These are phyloP conservation scores for Poeciliopsis infans DNA, from an alignment of 2,797 vertebrate genomes.

Conservation along the genomic window DNA sequence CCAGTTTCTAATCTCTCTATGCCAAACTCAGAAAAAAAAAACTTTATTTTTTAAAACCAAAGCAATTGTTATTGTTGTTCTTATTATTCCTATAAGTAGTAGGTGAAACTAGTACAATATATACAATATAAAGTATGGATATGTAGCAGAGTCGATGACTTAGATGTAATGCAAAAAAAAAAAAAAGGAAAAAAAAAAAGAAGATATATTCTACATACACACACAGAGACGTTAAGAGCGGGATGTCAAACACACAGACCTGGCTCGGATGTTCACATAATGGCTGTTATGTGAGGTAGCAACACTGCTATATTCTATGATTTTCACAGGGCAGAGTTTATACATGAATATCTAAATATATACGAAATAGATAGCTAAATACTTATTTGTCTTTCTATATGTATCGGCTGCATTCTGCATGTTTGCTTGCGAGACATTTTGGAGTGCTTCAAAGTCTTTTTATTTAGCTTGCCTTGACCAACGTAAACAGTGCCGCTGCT, in stretches of 20 bases:
- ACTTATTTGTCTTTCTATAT: constrained; percentile 79
- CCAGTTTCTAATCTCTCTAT: constrained; percentile 83
- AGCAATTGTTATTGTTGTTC: constrained; percentile 82
- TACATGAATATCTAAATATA: constrained; percentile 68
- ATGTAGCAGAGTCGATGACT: constrained; percentile 87
- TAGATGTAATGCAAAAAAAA: constrained; percentile 87
- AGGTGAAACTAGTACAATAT: constrained; percentile 67
- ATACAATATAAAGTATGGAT: constrained; percentile 76
- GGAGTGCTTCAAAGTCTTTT: constrained; percentile 64
- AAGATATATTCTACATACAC: constrained; percentile 57
- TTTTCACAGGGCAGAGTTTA: constrained; percentile 78
- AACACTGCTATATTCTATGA: constrained; percentile 75
- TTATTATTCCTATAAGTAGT: constrained; percentile 71
- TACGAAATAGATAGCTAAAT: constrained; percentile 64
- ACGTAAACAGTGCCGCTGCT: constrained; percentile 59
- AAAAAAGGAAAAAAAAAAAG: constrained; percentile 56
- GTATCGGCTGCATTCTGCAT: constrained; percentile 82
- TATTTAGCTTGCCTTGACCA: constrained; percentile 74
- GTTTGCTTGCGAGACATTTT: constrained; percentile 80
- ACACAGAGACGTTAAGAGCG: constrained; percentile 48
- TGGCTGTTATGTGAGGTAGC: constrained; percentile 81
- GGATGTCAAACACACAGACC: constrained; percentile 52
- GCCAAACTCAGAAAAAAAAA: constrained; percentile 81
- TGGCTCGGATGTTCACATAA: constrained; percentile 72
- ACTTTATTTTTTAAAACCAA: constrained; percentile 88